Base-by-base conservation (phyloP, 2,113 vertebrate genomes). In the Ophiodon elongatus region DNA sequence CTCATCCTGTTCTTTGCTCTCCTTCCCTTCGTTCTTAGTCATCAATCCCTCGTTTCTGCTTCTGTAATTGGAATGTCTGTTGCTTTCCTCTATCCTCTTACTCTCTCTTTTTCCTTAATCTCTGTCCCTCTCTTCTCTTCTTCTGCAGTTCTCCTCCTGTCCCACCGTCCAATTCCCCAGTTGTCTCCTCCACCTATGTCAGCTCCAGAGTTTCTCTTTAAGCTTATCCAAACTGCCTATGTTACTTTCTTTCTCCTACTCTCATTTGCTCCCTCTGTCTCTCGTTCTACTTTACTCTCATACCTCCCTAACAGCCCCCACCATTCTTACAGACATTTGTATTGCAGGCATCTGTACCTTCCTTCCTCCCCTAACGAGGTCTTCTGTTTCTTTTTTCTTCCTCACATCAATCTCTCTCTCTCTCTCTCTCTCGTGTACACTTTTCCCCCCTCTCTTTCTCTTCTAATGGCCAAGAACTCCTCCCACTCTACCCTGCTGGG, bases 31-130 rank as follows among this genome's bases (percentile, higher is more conserved):
- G 11, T 78, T 89, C 77, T 85, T 65, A 79, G 74, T 91, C 90
- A 88, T 87, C 84, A 92, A 87, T 90, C 78, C 84, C 56, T 76
- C 7, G 63, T 88, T 89, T 84, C 78, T 91, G 45, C 73, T 63
- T 85, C 47, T 88, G 79, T 93, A 92, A 94, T 91, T 93, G 88
- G 89, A 87, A 88, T 91, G 93, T 83, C 89, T 91, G 83, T 88
- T 81, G 66, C 85, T 77, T 67, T 83, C 76, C 21, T 83, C 84
- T 47, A 78, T 89, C 83, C 87, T 91, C 85, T 90, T 88, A 81
- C 67, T 78, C 83, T 64, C 66, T 72, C 64, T 71, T 62, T 74
- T 47, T 31, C 59, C 68, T 80, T 82, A 81, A 76, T 84, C 67
- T 73, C 60, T 43, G 45, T 70, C 57, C 50, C 56, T 66, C 64